Conservation (phyloP, 2,888 invertebrate species). For the Hofmannophila pseudospretella region DNA sequence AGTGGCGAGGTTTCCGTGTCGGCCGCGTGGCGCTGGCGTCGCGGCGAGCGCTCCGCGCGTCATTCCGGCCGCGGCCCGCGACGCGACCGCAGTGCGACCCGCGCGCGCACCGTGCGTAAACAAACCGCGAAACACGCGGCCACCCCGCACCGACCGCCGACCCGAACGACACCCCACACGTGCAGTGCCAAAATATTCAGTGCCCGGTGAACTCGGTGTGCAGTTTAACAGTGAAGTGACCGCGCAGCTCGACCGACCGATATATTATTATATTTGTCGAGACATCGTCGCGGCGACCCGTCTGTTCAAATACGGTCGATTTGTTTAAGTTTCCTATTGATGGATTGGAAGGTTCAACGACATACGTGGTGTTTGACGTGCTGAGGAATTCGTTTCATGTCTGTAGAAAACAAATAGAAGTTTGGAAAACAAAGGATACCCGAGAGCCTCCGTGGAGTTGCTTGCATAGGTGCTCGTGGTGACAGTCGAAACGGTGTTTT, state of each 20-base stretch:
- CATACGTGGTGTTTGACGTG: conserved; percentile 55
- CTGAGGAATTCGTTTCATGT: conserved; percentile 66
- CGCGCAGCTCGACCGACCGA: conserved; percentile 2
- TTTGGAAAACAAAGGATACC: conserved; percentile 64
- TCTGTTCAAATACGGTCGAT: conserved; percentile 61
- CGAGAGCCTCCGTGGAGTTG: conserved; percentile 47
- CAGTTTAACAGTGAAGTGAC: conserved; percentile 51
- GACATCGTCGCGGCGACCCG: conserved; percentile 41
- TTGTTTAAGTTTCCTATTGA: conserved; percentile 63
- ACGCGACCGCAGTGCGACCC: conserved; percentile 48
- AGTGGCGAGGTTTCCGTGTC: conserved; percentile 36
- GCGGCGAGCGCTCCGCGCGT: conserved; percentile 48
- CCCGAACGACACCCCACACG: conserved; percentile 43
- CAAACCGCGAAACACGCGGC: conserved; percentile 37
- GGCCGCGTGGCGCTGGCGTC: conserved; percentile 47
- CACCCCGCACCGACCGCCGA: conserved; percentile 18
- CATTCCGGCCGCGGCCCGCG: conserved; percentile 74
- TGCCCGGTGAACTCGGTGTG: conserved; percentile 26
- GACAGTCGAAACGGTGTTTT: conserved; percentile 52
- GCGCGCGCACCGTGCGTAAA: conserved; percentile 37
- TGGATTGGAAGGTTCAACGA: conserved; percentile 62
- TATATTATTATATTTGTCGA: conserved; percentile 27
- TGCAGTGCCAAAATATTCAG: conserved; percentile 51
- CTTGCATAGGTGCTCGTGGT: conserved; percentile 64
- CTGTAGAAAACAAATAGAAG: conserved; percentile 64